A percentile compares a stretch with the other conserved stretches of the same genome.
These are phyloP conservation scores for Eulemur rufifrons DNA, from an alignment of 2,113 vertebrate species.

Conservation along the genomic window DNA sequence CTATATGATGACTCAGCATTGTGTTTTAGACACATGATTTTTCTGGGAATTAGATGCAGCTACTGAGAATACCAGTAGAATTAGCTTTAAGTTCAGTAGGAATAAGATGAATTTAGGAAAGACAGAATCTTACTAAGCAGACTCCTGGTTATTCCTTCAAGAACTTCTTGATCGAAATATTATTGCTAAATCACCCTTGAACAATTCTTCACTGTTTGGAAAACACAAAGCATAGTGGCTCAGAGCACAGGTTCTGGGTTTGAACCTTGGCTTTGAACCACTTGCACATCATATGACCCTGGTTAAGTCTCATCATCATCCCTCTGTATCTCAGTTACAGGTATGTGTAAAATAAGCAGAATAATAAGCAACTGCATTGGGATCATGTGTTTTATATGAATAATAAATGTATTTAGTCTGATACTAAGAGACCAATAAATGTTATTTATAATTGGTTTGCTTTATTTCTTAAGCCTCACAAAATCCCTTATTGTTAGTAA, in stretches of 20 bases:
- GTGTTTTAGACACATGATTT: background rate
- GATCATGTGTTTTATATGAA: background rate
- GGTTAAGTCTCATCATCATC: background rate
- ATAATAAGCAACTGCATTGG: background rate
- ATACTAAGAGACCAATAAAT: background rate
- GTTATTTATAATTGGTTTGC: background rate
- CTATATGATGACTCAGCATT: background rate
- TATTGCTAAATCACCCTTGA: background rate
- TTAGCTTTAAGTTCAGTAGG: background rate
- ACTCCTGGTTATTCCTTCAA: background rate
- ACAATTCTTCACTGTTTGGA: background rate
- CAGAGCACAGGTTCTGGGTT: background rate
- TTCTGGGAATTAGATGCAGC: background rate
- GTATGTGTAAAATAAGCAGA: background rate
- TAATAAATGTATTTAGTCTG: slow-evolving; percentile 4
- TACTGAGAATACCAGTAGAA: background rate
- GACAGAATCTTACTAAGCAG: background rate
- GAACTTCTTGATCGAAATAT: background rate
- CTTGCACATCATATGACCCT: background rate
- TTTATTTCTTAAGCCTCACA: background rate
- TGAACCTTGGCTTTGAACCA: background rate
- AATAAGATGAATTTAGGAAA: background rate
- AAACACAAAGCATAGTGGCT: background rate
- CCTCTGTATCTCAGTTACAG: background rate
- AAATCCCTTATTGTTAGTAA: background rate